These are phyloP conservation scores for Micronycteris hirsuta DNA, from an alignment of 2,113 vertebrate genomes.

Conservation along the genomic window DNA sequence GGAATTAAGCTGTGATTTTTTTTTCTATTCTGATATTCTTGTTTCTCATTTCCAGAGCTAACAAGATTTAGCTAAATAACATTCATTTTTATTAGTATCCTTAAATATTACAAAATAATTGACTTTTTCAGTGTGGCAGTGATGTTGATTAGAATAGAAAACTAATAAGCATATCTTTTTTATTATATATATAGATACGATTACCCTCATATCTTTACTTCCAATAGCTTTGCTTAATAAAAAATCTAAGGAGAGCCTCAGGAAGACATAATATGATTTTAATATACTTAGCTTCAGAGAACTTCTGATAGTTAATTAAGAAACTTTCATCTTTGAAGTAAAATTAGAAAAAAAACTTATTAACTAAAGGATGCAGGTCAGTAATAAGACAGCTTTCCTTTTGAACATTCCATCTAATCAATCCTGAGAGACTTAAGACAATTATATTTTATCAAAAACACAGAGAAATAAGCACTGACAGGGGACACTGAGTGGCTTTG, in stretches of 20 bases:
- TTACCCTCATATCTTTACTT: constrained; percentile 71
- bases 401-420: constrained; percentile 77
- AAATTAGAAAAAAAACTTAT: constrained; percentile 71
- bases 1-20: constrained; percentile 35
- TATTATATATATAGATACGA: constrained; percentile 71
- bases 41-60: constrained; percentile 52
- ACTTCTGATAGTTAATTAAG: constrained; percentile 83
- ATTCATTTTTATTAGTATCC: constrained; percentile 62
- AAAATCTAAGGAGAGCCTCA: constrained; percentile 72
- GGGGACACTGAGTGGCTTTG: constrained; percentile 55
- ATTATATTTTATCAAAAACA: constrained; percentile 81
- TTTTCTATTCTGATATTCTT: constrained; percentile 16
- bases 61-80: constrained; percentile 67
- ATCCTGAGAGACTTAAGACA: constrained; percentile 78
- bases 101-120: constrained; percentile 74
- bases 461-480: constrained; percentile 71
- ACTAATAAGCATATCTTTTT: constrained; percentile 62
- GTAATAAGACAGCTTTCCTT: constrained; percentile 77
- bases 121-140: constrained; percentile 55
- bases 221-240: constrained; percentile 77
- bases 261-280: constrained; percentile 75
- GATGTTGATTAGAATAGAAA: constrained; percentile 46
- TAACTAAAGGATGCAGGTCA: constrained; percentile 78
- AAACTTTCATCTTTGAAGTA: constrained; percentile 82
- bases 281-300: constrained; percentile 78